A percentile compares a stretch with the other conserved stretches of the same genome.
Evolutionary conservation across 2,113 vertebrate species (phyloP).

Genomic region (Odocoileus virginianus): DNA sequence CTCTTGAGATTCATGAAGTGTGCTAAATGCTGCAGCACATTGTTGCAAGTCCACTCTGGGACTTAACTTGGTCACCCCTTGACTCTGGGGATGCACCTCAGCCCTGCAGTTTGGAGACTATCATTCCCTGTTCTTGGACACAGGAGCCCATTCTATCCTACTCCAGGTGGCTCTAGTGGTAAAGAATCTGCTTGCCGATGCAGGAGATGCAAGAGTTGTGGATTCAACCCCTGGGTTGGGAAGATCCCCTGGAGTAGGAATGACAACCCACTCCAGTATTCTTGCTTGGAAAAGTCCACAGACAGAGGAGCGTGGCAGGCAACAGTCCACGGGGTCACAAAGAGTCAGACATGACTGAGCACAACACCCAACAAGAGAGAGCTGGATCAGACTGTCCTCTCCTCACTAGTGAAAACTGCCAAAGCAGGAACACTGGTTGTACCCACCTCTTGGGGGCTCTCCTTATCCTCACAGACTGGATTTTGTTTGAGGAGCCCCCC

Average conservation of each 20-base stretch:
- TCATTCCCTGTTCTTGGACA: background rate
- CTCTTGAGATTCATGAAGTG: background rate
- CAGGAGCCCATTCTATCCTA: too few relatives aligned
- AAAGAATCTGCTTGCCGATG: background rate
- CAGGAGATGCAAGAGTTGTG: background rate
- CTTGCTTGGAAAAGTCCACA: background rate
- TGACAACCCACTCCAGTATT: background rate
- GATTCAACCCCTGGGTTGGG: background rate
- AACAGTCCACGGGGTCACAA: background rate
- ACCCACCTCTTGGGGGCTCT: background rate
- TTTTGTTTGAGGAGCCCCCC: background rate
- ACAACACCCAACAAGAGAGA: background rate
- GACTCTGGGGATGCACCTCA: background rate
- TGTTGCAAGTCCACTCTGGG: background rate
- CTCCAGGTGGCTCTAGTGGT: background rate
- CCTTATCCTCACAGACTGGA: background rate
- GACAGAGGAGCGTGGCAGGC: background rate
- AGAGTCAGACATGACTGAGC: background rate
- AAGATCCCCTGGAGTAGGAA: background rate
- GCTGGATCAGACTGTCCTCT: background rate
- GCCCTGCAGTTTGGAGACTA: background rate
- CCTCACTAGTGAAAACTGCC: background rate
- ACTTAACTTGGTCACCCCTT: background rate
- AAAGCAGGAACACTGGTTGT: background rate
- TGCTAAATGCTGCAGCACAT: background rate